Evolutionary conservation across 2,888 invertebrate species (phyloP).

Genomic region (Biston betularia): DNA sequence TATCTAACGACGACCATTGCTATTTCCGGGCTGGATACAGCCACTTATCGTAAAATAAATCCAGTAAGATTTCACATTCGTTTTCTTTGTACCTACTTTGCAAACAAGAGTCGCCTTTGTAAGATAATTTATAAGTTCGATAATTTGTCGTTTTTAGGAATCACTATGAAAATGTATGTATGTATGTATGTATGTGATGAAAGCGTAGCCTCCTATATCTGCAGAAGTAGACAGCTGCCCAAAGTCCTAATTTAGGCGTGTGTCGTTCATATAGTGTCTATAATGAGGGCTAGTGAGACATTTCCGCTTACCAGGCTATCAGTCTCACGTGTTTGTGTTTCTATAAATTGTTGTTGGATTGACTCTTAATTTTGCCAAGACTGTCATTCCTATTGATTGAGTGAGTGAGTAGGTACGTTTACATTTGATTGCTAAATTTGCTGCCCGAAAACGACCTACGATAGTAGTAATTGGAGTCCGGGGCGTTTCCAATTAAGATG

Average conservation of each 20-base stretch:
- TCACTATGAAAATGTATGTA: slow-evolving; percentile 56
- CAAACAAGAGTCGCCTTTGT: slow-evolving; percentile 23
- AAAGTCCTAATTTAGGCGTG: slow-evolving; percentile 64
- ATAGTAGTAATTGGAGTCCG: slow-evolving; percentile 63
- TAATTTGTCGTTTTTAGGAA: slow-evolving; percentile 43
- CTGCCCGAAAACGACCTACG: slow-evolving; percentile 55
- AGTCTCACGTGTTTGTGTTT: slow-evolving; percentile 36
- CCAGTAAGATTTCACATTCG: slow-evolving; percentile 48
- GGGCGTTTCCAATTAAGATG: slow-evolving; percentile 68
- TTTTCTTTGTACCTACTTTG: slow-evolving; percentile 37
- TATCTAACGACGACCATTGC: slow-evolving; percentile 65
- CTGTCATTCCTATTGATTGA: slow-evolving; percentile 49
- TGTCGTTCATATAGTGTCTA: slow-evolving; percentile 60
- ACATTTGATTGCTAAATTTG: slow-evolving; percentile 49
- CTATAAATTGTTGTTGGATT: slow-evolving; percentile 41
- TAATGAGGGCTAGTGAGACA: slow-evolving; percentile 25
- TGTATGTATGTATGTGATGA: slow-evolving; percentile 53
- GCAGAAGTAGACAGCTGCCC: slow-evolving; percentile 55
- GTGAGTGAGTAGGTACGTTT: slow-evolving; percentile 35
- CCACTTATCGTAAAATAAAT: slow-evolving; percentile 51
- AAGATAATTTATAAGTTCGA: slow-evolving; percentile 22
- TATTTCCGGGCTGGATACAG: slow-evolving; percentile 63
- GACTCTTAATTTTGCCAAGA: slow-evolving; percentile 45
- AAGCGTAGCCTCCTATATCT: slow-evolving; percentile 51
- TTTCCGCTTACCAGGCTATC: slow-evolving; percentile 4